Base-by-base conservation (phyloP, 2,113 vertebrate species). In the Edolisoma coerulescens region DNA sequence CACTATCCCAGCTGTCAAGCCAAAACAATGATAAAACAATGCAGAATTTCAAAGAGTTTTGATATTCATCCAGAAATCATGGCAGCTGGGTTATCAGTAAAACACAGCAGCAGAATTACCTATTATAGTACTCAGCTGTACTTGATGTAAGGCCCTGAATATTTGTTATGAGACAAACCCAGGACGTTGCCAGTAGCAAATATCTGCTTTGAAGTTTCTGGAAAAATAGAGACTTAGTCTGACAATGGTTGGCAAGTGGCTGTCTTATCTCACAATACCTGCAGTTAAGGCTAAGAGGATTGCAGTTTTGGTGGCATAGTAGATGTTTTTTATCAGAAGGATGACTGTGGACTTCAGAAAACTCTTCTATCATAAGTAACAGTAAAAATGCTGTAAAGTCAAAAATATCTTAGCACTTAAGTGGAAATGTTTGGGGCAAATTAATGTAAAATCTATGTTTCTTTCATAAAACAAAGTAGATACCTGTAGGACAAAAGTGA, bases 81-180 rank as follows among this genome's bases (percentile, higher is more conserved):
- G 24, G 91, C 77, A 87, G 41, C 74, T 80, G 70, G 74, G 80
- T 94, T 97, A 96, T 96, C 95, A 95, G 82, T 45, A 89, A 87
- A 88, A 84, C 76, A 61, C 95, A 96, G 93, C 0, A 0, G 64
- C 80, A 84, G 75, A 93, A 91, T 84, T 92, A 75, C 86, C 88
- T 95, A 73, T 77, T 61, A 33, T 54, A 67, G 54, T 39, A 32
- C 60, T 91, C 65, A 80, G 42, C 49, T 65, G 53, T 59, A 71
- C 75, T 85, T 68, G 53, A 80, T 79, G 33, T 78, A 91, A 71
- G 76, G 42, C 35, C 64, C 23, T 65, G 49, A 79, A 50, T 59
- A 50, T 93, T 87, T 71, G 42, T 37, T 71, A 60, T 21, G 49
- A 92, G 76, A 78, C 52, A 95, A 90, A 84, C 70, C 37, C 42